Base-by-base conservation (phyloP, 2,888 invertebrate genomes). In the Horisme vitalbata region DNA sequence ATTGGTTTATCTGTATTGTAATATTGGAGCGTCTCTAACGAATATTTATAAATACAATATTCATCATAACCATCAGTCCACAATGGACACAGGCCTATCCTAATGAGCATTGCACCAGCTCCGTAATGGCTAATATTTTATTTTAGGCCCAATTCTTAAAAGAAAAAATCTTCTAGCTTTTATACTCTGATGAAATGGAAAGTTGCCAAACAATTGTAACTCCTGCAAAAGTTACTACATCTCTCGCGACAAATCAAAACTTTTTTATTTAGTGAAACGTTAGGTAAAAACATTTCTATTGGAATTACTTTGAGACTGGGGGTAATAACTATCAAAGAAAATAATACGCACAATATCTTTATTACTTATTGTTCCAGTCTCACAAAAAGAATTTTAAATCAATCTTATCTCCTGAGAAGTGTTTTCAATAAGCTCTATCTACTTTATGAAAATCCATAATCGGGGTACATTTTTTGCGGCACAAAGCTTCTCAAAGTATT, bases 181-280 rank as follows among this genome's bases (percentile, higher is more conserved):
- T 47, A 59, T 63, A 67, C 61, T 51, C 57, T 63, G 59, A 63
- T 65, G 58, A 67, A 72, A 69, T 69, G 63, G 66, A 71, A 66
- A 64, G 63, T 69, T 68, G 60, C 57, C 65, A 62, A 72, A 63
- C 62, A 65, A 66, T 62, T 60, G 59, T 52, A 65, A 72, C 60
- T 71, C 71, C 46, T 56, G 48, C 60, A 59, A 69, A 66, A 68
- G 63, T 63, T 67, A 64, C 60, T 64, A 63, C 65, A 55, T 64
- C 61, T 60, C 63, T 63, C 63, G 59, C 50, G 61, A 71, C 66
- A 70, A 74, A 71, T 70, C 68, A 68, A 67, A 76, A 75, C 71
- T 73, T 76, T 71, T 65, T 60, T 73, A 62, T 57, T 57, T 52
- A 54, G 46, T 41, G 30, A 31, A 50, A 52, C 35, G 39, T 34